These are phyloP conservation scores for Anorthoa munda DNA, from an alignment of 2,888 invertebrate species.

Conservation along the genomic window DNA sequence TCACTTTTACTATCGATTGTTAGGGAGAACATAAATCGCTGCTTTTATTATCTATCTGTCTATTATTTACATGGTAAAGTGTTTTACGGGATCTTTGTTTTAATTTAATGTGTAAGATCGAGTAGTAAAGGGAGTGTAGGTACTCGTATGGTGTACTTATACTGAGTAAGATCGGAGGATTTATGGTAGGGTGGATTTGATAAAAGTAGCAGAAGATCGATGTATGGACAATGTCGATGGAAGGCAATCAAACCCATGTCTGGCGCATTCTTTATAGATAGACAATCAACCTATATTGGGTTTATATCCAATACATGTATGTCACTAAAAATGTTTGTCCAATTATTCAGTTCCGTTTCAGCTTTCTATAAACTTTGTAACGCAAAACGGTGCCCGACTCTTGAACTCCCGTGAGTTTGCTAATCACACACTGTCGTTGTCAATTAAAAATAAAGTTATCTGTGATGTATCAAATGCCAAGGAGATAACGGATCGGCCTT, in stretches of 20 bases:
- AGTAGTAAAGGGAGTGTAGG: neutral
- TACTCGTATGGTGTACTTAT: neutral
- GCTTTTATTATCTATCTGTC: slow-evolving; percentile 21
- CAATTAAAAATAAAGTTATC: slow-evolving; percentile 69
- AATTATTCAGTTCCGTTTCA: neutral
- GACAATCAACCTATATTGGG: no score
- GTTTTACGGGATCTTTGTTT: slow-evolving; percentile 20
- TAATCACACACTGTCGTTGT: slow-evolving; percentile 45
- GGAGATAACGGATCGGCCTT: slow-evolving; percentile 49
- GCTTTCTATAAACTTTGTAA: neutral
- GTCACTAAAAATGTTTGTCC: neutral
- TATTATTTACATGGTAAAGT: slow-evolving; percentile 16
- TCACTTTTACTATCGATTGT: slow-evolving; percentile 36
- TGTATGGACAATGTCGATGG: no score
- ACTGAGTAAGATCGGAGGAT: no score
- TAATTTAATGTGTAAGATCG: slow-evolving; percentile 2
- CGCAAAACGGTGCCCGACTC: neutral
- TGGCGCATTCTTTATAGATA: no score
- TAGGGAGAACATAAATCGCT: slow-evolving; percentile 30
- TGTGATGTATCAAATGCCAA: slow-evolving; percentile 58
- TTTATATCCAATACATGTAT: no score
- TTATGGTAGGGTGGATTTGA: no score
- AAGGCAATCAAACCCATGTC: no score
- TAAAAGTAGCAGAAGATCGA: no score
- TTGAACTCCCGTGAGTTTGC: slow-evolving; percentile 7